phyloP scores from a whole-genome alignment of 2,888 invertebrate species.

The Pachydiplax longipennis region DNA sequence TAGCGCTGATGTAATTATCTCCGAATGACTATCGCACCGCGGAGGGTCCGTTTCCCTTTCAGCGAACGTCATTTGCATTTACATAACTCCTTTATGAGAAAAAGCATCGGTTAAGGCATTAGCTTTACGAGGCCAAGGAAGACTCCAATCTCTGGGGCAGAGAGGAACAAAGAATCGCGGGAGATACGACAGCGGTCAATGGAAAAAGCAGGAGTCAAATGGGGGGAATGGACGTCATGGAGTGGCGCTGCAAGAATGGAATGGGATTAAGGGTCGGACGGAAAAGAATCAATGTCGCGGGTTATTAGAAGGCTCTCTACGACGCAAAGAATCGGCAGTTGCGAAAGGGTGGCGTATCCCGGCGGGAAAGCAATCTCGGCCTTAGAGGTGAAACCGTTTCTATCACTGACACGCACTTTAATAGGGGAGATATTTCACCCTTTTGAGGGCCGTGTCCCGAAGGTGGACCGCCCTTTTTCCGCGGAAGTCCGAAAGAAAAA shows the following conservation, averaged over 20 bases:
- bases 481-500: neutral
- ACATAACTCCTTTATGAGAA: neutral
- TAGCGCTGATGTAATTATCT: neutral
- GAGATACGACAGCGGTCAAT: neutral
- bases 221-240: neutral
- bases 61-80: neutral
- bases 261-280: neutral
- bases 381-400: neutral
- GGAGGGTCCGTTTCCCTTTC: neutral
- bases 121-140: neutral
- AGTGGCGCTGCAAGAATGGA: neutral
- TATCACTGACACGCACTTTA: neutral
- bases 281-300: too few relatives aligned
- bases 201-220: neutral
- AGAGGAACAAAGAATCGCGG: neutral
- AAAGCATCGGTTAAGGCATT: neutral
- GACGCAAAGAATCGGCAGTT: neutral
- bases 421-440: neutral
- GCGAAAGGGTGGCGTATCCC: neutral
- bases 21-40: neutral
- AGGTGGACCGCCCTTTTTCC: neutral
- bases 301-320: too few relatives aligned
- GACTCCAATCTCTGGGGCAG: neutral
- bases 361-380: neutral
- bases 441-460: neutral